Base-by-base conservation (phyloP, 1,140 invertebrate genomes). In the Drosophila kanapiae region DNA sequence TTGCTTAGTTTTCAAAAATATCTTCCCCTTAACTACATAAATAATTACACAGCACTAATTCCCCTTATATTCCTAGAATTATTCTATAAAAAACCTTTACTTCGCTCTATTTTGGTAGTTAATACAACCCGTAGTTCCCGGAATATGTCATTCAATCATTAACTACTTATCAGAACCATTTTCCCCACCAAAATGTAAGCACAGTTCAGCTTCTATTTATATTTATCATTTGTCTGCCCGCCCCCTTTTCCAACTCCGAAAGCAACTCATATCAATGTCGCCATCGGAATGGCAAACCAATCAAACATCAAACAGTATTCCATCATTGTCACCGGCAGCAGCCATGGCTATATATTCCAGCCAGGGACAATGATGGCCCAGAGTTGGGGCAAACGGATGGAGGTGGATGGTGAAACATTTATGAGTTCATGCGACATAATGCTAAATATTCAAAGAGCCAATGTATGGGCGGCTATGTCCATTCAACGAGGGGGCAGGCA, bases 271-370 rank as follows among this genome's bases (percentile, higher is more conserved):
- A 65, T 75, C 58, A 61, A 69, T 81, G 75, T 86, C 75, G 69
- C 72, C 80, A 78, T 83, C 84, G 75, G 60, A 80, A 58, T 47
- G 76, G 76, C 70, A 78, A 75, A 86, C 75, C 80, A 78, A 88
- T 90, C 72, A 84, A 75, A 83, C 27, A 65, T 67, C 70, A 78
- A 81, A 68, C 58, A 78, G 56, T 62, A 69, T 84, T 90, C 85
- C 82, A 90, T 88, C 84, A 88, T 84, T 88, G 85, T 88, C 85
- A 75, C 65, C 56, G 68, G 61, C 63, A 76, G 58, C 77, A 70
- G 67, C 35, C 49, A 38, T 18, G 54, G 38, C 68, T 45, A 54
- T 70, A 65, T 65, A 27, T 42, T 33, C 48, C 48, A 27, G 23
- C 13, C 48, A 33, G 47, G 29, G 31, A 51, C 38, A 49, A 49